A percentile compares a stretch with the other conserved stretches of the same genome.
phyloP scores from a whole-genome alignment of 30 jellyfish, hydroid and myxozoan genomes.

The Pelagia noctiluca region DNA sequence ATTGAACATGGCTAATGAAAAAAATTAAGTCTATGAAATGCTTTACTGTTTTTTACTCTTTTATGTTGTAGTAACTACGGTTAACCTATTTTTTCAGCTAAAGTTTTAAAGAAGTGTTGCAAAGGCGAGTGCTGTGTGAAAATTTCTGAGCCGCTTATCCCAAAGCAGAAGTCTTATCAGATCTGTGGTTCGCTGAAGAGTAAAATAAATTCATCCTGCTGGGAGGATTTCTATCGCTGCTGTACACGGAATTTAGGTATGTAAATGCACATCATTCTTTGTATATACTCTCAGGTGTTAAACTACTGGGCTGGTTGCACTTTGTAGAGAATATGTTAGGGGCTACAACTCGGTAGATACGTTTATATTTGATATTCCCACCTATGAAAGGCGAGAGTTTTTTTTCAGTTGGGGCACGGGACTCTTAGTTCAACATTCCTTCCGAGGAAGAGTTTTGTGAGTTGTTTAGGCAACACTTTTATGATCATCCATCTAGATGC shows the following conservation, averaged over 20 bases:
- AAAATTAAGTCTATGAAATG: background rate
- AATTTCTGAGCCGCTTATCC: background rate
- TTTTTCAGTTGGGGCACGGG: background rate
- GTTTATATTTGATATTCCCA: background rate
- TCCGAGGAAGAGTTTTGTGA: too few relatives aligned
- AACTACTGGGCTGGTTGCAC: background rate
- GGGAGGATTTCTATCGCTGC: slow-evolving; percentile 54
- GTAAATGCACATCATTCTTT: background rate
- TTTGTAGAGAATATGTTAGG: background rate
- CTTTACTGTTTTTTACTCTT: background rate
- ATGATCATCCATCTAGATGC: too few relatives aligned
- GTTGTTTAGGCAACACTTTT: too few relatives aligned
- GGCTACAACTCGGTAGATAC: background rate
- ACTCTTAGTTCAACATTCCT: too few relatives aligned
- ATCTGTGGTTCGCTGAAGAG: background rate
- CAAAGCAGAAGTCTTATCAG: background rate
- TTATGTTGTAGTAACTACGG: background rate
- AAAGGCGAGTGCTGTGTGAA: slow-evolving; percentile 44
- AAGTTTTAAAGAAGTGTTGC: slow-evolving; percentile 29
- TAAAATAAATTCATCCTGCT: slow-evolving; percentile 10
- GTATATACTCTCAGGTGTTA: background rate
- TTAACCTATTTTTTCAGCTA: slow-evolving; percentile 1
- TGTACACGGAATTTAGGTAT: slow-evolving; percentile 32
- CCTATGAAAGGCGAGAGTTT: background rate
- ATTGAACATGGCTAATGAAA: too few relatives aligned